Conservation (phyloP, 1,140 invertebrate genomes). For the Archegozetes longisetosus region DNA sequence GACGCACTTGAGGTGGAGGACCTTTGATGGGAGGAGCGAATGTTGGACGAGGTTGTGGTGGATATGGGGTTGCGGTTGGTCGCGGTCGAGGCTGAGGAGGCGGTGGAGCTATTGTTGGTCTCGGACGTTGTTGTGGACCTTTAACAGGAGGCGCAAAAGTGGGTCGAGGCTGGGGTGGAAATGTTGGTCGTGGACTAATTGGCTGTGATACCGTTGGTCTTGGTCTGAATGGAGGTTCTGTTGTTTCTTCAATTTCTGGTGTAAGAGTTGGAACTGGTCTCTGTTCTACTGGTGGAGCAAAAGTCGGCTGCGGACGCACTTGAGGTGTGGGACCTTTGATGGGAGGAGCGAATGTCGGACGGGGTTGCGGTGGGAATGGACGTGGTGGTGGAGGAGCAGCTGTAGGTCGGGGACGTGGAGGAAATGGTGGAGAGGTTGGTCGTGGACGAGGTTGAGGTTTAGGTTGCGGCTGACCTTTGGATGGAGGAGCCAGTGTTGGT, state of each 20-base stretch:
- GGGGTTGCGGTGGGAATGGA: conserved; percentile 15
- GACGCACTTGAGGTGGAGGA: not conserved
- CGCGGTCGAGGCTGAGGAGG: not conserved
- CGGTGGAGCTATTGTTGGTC: conserved; percentile 13
- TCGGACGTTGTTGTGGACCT: conserved; percentile 18
- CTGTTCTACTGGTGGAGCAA: not conserved
- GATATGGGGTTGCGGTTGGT: conserved; percentile 7
- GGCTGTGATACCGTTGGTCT: not conserved
- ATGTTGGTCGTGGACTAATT: not conserved
- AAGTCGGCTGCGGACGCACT: not conserved
- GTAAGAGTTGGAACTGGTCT: no score
- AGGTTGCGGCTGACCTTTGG: not conserved
- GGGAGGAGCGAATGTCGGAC: not conserved
- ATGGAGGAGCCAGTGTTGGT: conserved; percentile 10
- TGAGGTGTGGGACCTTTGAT: not conserved
- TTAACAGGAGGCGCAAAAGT: conserved; percentile 17
- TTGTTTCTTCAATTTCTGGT: not conserved
- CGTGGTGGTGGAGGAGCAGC: conserved; percentile 16
- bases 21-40: not conserved
- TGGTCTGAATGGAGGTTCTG: not conserved
- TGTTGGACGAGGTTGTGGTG: conserved; percentile 2
- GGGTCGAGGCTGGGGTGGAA: conserved; percentile 7
- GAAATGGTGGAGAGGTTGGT: conserved; percentile 6
- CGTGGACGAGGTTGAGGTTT: not conserved
- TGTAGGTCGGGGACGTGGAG: conserved; percentile 7